Conservation (phyloP, 2,113 vertebrate genomes). For the Lepisosteus oculatus region DNA sequence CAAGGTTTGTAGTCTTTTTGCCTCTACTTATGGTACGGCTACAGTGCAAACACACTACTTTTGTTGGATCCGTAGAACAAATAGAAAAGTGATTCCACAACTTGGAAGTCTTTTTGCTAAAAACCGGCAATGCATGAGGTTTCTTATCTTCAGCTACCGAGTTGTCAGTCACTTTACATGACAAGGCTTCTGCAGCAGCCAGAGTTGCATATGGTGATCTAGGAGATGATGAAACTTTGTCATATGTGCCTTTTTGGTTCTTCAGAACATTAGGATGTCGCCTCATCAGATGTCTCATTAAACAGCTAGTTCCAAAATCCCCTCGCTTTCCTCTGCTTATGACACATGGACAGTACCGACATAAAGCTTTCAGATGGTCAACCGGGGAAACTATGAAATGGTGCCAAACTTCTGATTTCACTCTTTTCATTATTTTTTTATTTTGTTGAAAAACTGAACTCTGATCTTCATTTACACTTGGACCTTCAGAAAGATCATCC, state of each 20-base stretch:
- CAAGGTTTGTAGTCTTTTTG: conserved; percentile 94
- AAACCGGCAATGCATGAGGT: conserved; percentile 68
- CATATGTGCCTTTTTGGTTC: conserved; percentile 72
- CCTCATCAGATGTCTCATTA: conserved; percentile 89
- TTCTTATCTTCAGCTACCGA: conserved; percentile 62
- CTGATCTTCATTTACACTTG: conserved; percentile 57
- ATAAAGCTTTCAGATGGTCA: conserved; percentile 90
- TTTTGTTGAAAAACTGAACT: conserved; percentile 86
- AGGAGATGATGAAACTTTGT: conserved; percentile 49
- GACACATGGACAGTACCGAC: conserved; percentile 84
- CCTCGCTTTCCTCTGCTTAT: conserved; percentile 90
- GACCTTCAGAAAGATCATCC: conserved; percentile 60
- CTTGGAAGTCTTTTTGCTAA: conserved; percentile 96
- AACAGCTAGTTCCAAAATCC: conserved; percentile 89
- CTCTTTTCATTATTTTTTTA: conserved; percentile 86
- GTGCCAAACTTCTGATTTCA: conserved; percentile 94
- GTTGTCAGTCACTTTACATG: conserved; percentile 63
- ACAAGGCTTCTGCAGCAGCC: conserved; percentile 68
- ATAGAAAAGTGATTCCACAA: conserved; percentile 97
- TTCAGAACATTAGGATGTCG: conserved; percentile 84
- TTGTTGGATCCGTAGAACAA: conserved; percentile 88
- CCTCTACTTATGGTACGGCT: conserved; percentile 94
- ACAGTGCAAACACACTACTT: conserved; percentile 95
- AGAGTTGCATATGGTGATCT: conserved; percentile 71
- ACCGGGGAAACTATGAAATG: conserved; percentile 84